phyloP scores from a whole-genome alignment of 1,140 invertebrate species.

The Bombus turneri region DNA sequence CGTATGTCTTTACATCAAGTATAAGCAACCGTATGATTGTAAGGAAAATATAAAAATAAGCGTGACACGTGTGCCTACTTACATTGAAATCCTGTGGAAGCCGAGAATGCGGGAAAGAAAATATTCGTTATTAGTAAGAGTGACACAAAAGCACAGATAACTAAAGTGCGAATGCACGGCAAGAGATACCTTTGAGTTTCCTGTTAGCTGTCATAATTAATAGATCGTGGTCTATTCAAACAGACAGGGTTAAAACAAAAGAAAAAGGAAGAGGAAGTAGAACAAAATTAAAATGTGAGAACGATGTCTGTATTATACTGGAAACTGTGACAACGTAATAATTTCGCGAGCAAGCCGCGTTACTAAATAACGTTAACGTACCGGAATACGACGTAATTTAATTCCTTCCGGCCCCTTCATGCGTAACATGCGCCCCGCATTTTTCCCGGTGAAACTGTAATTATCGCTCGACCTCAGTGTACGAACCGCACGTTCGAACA shows the following conservation, averaged over 20 bases:
- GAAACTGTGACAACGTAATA: background rate
- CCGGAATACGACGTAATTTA: conserved; percentile 36
- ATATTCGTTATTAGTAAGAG: conserved; percentile 48
- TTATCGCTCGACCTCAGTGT: conserved; percentile 10
- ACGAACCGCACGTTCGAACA: conserved; percentile 26
- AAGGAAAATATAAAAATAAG: background rate
- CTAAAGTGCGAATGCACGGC: background rate
- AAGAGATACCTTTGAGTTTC: conserved; percentile 11
- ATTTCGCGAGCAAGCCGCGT: conserved; percentile 8
- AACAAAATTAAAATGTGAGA: background rate
- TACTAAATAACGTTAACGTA: conserved; percentile 3
- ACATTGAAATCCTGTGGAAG: conserved; percentile 76
- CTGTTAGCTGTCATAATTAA: too few relatives aligned
- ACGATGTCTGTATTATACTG: background rate
- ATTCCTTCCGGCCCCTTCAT: conserved; percentile 34
- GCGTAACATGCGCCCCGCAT: conserved; percentile 23
- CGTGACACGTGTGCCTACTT: conserved; percentile 65
- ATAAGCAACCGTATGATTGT: too few relatives aligned
- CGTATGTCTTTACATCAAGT: too few relatives aligned
- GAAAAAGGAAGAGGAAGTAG: background rate
- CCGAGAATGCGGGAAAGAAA: conserved; percentile 66
- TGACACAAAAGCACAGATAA: conserved; percentile 2
- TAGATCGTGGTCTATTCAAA: too few relatives aligned
- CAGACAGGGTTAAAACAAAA: background rate
- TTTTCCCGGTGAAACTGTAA: conserved; percentile 38